phyloP scores from a whole-genome alignment of 2,113 vertebrate genomes.

The Upupa epops region DNA sequence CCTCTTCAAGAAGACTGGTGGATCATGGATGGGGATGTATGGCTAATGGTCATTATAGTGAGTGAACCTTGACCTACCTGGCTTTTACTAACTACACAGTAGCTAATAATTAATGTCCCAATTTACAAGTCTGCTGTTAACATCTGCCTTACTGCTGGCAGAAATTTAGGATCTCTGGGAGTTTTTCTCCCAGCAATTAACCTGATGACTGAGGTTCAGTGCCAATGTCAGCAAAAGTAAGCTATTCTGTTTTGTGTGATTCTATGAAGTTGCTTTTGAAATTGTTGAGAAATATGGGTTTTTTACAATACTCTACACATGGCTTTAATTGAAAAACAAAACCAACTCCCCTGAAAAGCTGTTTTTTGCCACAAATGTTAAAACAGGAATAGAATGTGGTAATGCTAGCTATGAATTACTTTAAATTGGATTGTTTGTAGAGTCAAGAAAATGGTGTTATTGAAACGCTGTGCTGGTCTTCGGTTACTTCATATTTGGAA shows the following conservation, averaged over 20 bases:
- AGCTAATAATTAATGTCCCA: neutral
- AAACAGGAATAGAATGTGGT: neutral
- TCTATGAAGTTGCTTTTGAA: neutral
- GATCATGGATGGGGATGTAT: no score
- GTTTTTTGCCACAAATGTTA: neutral
- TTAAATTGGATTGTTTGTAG: neutral
- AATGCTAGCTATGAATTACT: neutral
- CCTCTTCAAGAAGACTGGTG: neutral
- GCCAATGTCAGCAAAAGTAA: neutral
- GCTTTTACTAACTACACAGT: neutral
- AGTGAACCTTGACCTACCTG: neutral
- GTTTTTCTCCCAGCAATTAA: neutral
- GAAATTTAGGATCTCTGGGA: neutral
- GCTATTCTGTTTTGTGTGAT: neutral
- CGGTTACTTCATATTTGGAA: fast-evolving
- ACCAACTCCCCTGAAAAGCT: neutral
- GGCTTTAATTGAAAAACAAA: neutral
- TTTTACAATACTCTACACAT: neutral
- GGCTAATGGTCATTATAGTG: neutral
- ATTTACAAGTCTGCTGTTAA: neutral
- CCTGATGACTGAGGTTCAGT: neutral
- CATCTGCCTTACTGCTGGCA: neutral
- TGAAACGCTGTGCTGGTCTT: neutral
- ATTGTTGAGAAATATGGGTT: neutral
- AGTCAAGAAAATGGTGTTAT: neutral